A percentile compares a stretch with the other conserved stretches of the same genome.
These are phyloP conservation scores for Erebia palarica DNA, from an alignment of 2,888 invertebrate genomes.

Conservation along the genomic window DNA sequence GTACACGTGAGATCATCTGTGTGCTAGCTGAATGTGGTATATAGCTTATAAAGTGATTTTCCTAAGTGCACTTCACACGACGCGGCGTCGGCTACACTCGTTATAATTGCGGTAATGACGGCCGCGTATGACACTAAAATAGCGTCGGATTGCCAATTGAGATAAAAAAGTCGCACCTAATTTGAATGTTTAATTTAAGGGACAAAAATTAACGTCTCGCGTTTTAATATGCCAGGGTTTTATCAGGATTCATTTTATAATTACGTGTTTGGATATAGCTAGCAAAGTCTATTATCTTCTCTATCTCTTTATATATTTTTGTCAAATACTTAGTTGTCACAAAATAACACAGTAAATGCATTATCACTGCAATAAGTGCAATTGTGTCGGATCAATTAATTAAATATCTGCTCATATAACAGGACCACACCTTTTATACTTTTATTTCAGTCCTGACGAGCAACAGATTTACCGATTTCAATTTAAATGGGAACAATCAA, in stretches of 20 bases:
- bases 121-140: constrained; percentile 46
- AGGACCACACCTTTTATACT: constrained; percentile 52
- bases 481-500: constrained; percentile 75
- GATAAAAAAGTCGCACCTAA: constrained; percentile 27
- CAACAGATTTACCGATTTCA: constrained; percentile 66
- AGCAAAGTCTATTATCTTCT: too few species aligned
- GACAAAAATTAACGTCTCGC: background rate
- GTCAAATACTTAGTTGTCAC: background rate
- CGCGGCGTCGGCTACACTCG: constrained; percentile 45
- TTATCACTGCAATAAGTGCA: constrained; percentile 15
- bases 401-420: constrained; percentile 37
- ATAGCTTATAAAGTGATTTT: constrained; percentile 71
- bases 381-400: constrained; percentile 26
- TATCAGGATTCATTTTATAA: too few species aligned
- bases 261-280: background rate
- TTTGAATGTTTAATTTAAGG: constrained; percentile 15
- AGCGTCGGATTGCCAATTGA: constrained; percentile 34
- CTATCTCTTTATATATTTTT: background rate
- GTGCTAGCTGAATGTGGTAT: constrained; percentile 50
- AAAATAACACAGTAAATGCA: background rate
- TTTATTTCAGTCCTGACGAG: constrained; percentile 64
- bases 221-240: background rate
- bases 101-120: constrained; percentile 54
- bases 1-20: constrained; percentile 48
- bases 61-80: constrained; percentile 59